Conservation (phyloP, 2,888 invertebrate species). For the Plusia festucae region DNA sequence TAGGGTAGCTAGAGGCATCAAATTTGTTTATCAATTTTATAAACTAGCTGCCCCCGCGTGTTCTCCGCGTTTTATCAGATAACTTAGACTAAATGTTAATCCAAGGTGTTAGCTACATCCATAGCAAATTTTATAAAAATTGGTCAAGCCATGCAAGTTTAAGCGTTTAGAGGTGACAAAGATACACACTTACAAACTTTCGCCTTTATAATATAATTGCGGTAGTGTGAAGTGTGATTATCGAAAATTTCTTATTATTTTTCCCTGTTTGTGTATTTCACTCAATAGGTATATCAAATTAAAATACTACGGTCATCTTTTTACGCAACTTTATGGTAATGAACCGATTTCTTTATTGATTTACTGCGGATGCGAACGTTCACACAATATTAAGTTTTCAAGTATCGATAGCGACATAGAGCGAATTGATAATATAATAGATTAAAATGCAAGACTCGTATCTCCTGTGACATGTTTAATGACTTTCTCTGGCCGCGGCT, state of each 20-base stretch:
- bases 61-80: too few species aligned
- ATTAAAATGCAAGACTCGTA: slow-evolving; percentile 75
- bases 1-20: background rate
- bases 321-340: slow-evolving; percentile 23
- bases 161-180: too few species aligned
- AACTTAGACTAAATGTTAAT: too few species aligned
- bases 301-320: slow-evolving; percentile 13
- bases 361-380: slow-evolving; percentile 53
- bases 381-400: slow-evolving; percentile 45
- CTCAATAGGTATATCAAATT: slow-evolving; percentile 1
- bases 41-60: too few species aligned
- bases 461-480: slow-evolving; percentile 80
- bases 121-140: too few species aligned
- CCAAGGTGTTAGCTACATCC: too few species aligned
- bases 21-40: too few species aligned
- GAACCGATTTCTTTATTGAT: slow-evolving; percentile 55
- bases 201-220: too few species aligned
- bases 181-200: too few species aligned
- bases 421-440: slow-evolving; percentile 63
- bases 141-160: too few species aligned
- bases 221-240: too few species aligned
- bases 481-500: slow-evolving; percentile 82
- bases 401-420: slow-evolving; percentile 48
- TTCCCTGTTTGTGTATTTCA: slow-evolving; percentile 18
- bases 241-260: too few species aligned